Evolutionary conservation across 2,113 vertebrate genomes (phyloP).

Genomic region (Polyodon spathula): DNA sequence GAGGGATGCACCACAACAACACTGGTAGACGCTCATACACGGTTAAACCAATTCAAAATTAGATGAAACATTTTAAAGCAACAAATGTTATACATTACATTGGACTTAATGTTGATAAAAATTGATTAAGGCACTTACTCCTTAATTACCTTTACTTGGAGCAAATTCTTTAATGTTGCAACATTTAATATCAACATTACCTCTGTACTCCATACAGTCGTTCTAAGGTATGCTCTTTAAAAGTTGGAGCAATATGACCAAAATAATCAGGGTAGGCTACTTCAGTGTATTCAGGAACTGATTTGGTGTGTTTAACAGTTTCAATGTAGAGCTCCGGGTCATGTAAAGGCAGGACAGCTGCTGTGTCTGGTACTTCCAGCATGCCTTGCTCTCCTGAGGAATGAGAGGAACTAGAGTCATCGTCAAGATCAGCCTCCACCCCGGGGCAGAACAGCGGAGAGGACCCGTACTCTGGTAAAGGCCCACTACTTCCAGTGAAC

Average conservation of each 20-base stretch:
- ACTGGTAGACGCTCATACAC: no score
- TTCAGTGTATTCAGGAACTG: slow-evolving; percentile 83
- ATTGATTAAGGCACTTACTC: no score
- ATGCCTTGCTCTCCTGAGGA: slow-evolving; percentile 58
- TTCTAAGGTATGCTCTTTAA: slow-evolving; percentile 82
- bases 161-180: no score
- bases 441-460: slow-evolving; percentile 62
- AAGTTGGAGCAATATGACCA: slow-evolving; percentile 80
- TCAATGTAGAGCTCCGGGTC: slow-evolving; percentile 90
- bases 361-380: slow-evolving; percentile 65
- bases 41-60: no score
- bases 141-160: no score
- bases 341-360: slow-evolving; percentile 69
- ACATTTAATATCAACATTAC: slow-evolving; percentile 49
- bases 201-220: slow-evolving; percentile 91
- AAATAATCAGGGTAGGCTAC: slow-evolving; percentile 98
- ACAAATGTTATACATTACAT: no score
- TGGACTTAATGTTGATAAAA: no score
- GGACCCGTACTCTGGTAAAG: slow-evolving; percentile 48
- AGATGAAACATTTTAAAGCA: no score
- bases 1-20: no score
- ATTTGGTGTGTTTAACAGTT: slow-evolving; percentile 80
- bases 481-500: slow-evolving; percentile 44
- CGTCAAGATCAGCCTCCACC: slow-evolving; percentile 69
- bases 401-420: slow-evolving; percentile 49